phyloP scores from a whole-genome alignment of 2,113 vertebrate species.

The Oreocharis arfaki region DNA sequence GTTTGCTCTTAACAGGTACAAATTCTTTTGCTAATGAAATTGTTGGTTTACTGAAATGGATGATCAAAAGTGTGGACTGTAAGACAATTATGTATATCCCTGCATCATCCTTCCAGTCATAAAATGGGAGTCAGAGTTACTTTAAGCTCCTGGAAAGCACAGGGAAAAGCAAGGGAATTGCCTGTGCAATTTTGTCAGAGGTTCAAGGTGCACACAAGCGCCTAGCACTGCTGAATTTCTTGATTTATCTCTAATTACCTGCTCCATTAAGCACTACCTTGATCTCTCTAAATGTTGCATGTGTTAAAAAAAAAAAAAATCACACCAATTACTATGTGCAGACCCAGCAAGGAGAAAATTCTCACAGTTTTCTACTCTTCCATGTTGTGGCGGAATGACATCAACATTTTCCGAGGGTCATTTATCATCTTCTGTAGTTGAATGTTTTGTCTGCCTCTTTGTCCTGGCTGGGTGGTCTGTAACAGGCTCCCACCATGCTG shows the following conservation, averaged over 20 bases:
- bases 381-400: not conserved
- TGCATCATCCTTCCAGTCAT: not conserved
- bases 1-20: not conserved
- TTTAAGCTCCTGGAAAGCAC: not conserved
- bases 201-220: not conserved
- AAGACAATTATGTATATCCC: not conserved
- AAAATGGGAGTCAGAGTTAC: not conserved
- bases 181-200: not conserved
- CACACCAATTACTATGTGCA: not conserved
- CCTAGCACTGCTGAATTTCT: not conserved
- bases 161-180: not conserved
- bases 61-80: not conserved
- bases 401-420: not conserved
- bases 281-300: not conserved
- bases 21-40: not conserved
- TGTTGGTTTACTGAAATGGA: not conserved
- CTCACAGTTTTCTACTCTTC: not conserved
- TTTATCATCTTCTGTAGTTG: not conserved
- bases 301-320: not conserved
- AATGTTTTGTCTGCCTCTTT: not conserved
- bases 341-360: not conserved
- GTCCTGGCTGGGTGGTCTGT: not conserved
- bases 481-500: not conserved
- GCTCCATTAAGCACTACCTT: not conserved
- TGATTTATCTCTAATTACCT: not conserved